Evolutionary conservation across 1,140 invertebrate genomes (phyloP).

Genomic region (Elymnias hypermnestra): DNA sequence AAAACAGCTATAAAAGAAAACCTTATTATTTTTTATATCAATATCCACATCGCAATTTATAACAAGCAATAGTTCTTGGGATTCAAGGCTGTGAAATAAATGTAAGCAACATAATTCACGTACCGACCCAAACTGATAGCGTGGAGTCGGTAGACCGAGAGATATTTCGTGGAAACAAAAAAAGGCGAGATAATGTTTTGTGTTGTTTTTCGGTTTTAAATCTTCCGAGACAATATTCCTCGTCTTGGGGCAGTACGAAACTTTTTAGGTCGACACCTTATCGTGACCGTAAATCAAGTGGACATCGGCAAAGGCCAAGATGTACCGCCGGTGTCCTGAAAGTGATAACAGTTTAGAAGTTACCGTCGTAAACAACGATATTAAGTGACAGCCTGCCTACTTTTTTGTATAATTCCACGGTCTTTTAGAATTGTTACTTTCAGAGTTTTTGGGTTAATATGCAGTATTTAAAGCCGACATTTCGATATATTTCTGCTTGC

Average conservation of each 20-base stretch:
- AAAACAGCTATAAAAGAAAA: too few species aligned
- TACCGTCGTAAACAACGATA: conserved; percentile 56
- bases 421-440: background rate
- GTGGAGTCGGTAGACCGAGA: conserved; percentile 21
- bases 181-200: conserved; percentile 36
- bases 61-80: conserved; percentile 5
- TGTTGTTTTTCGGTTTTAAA: conserved; percentile 64
- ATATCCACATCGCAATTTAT: conserved; percentile 5
- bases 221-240: conserved; percentile 52
- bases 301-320: conserved; percentile 59
- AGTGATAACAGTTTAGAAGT: conserved; percentile 67
- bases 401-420: conserved; percentile 3
- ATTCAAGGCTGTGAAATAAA: conserved; percentile 8
- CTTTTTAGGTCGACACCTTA: conserved; percentile 70
- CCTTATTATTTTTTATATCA: conserved; percentile 7
- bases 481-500: too few species aligned
- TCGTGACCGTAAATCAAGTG: conserved; percentile 71
- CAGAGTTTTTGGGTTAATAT: background rate
- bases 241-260: conserved; percentile 44
- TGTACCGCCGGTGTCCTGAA: conserved; percentile 51
- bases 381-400: conserved; percentile 29
- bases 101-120: conserved; percentile 22
- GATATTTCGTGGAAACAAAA: conserved; percentile 31
- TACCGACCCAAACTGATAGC: conserved; percentile 21
- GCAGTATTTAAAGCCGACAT: too few species aligned